Conservation (phyloP, 2,888 invertebrate species). For the Hybos culiciformis region DNA sequence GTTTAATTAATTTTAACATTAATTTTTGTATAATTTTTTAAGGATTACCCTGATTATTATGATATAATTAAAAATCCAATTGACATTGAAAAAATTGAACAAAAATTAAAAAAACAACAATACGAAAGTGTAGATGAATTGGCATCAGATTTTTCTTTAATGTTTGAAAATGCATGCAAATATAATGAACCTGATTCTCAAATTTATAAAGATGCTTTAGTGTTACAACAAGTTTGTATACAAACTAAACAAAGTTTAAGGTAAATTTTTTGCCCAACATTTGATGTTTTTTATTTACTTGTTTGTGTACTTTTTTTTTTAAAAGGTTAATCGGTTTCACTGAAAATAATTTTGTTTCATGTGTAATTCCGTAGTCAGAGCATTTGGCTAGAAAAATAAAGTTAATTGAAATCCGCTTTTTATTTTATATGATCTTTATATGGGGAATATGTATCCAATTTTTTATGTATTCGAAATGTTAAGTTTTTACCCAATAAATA, state of each 20-base stretch:
- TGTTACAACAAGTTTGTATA: conserved; percentile 78
- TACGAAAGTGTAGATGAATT: conserved; percentile 79
- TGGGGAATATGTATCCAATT: too few relatives aligned
- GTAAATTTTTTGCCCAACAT: conserved; percentile 23
- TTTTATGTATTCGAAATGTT: too few relatives aligned
- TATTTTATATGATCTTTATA: too few relatives aligned
- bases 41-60: conserved; percentile 94
- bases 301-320: too few relatives aligned
- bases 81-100: conserved; percentile 87
- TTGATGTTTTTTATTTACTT: too few relatives aligned
- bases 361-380: too few relatives aligned
- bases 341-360: too few relatives aligned
- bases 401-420: too few relatives aligned
- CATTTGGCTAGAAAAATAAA: too few relatives aligned
- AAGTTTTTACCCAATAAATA: too few relatives aligned
- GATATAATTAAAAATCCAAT: conserved; percentile 94
- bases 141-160: conserved; percentile 75
- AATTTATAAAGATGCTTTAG: conserved; percentile 91
- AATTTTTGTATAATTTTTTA: conserved; percentile 16
- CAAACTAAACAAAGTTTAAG: conserved; percentile 82
- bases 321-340: conserved; percentile 6
- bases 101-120: conserved; percentile 59
- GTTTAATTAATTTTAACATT: neutral
- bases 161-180: conserved; percentile 95
- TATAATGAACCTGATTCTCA: conserved; percentile 96